Evolutionary conservation across 2,797 vertebrate genomes (phyloP).

Genomic region (Schizothorax lantsangensis): DNA sequence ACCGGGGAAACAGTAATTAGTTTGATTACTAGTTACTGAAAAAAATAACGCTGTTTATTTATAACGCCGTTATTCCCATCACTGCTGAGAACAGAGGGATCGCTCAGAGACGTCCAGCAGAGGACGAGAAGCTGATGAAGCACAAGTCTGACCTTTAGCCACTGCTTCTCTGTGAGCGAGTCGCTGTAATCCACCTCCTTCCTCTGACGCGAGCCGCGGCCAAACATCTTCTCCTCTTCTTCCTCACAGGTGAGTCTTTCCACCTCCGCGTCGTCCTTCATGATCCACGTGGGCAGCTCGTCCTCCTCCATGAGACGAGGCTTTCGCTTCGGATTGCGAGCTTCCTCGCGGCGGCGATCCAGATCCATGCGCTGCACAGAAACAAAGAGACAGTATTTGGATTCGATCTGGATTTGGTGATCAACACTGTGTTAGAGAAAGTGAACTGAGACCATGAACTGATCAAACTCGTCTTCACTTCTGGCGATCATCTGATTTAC

Average conservation of each 20-base stretch:
- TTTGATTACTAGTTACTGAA: too few species aligned
- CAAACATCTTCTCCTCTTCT: conserved; percentile 98
- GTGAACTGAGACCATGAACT: conserved; percentile 87
- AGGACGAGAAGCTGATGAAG: neutral
- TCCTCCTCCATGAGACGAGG: conserved; percentile 98
- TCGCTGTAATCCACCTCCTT: conserved; percentile 99
- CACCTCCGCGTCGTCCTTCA: conserved; percentile 96
- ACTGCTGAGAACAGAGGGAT: conserved; percentile 64
- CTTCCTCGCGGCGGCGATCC: conserved; percentile 92
- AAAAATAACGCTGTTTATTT: too few species aligned
- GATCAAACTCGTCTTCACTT: conserved; percentile 95
- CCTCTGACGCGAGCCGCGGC: conserved; percentile 91
- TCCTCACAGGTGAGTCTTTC: conserved; percentile 95
- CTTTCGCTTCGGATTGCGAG: conserved; percentile 93
- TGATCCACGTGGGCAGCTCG: conserved; percentile 92
- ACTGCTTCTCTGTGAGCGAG: conserved; percentile 89
- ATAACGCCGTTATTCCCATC: too few species aligned
- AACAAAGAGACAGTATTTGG: neutral
- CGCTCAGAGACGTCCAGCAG: neutral
- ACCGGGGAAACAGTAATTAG: too few species aligned
- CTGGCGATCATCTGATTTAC: conserved; percentile 99
- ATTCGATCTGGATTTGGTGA: neutral
- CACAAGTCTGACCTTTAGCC: conserved; percentile 76
- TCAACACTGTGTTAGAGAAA: neutral
- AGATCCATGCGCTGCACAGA: conserved; percentile 91